Evolutionary conservation across 2,888 invertebrate genomes (phyloP), one percentile per base, ranked within the genome.

Genomic region (Tuta absoluta): DNA sequence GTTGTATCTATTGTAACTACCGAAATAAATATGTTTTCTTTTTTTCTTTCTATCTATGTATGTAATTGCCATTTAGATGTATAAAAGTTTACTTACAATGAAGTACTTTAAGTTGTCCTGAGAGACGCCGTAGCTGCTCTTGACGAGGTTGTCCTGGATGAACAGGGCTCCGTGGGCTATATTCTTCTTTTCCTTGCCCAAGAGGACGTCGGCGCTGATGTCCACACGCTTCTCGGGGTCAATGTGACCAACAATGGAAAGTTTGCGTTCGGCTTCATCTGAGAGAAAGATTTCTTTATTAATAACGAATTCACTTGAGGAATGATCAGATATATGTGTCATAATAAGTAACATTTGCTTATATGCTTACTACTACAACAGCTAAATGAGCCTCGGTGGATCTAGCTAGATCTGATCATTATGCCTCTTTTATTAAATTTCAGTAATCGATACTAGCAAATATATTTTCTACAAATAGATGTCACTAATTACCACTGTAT

Each of bases 171-270:
- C 92, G 67, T 93, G 91, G 68, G 91, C 84, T 23, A 95, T 86
- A 73, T 93, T 92, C 74, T 93, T 92, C 80, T 93, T 93, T 17
- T 90, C 86, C 0, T 93, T 92, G 0, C 91, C 89, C 4, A 93
- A 86, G 38, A 91, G 70, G 65, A 90, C 78, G 70, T 94, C 93
- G 0, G 93, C 93, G 58, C 93, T 92, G 67, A 94, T 74, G 74
- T 94, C 94, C 4, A 94, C 91, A 0, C 93, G 87, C 78, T 94
- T 93, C 63, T 94, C 94, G 0, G 93, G 91, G 58, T 94, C 91
- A 3, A 94, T 71, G 71, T 93, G 93, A 1, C 93, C 92, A 38
- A 92, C 86, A 17, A 93, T 78, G 10, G 87, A 85, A 0, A 94
- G 75, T 72, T 93, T 94, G 67, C 93, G 90, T 75, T 87, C 84